A percentile compares a stretch with the other conserved stretches of the same genome.
Evolutionary conservation across 2,113 vertebrate genomes (phyloP).

Genomic region (Thryonomys swinderianus): DNA sequence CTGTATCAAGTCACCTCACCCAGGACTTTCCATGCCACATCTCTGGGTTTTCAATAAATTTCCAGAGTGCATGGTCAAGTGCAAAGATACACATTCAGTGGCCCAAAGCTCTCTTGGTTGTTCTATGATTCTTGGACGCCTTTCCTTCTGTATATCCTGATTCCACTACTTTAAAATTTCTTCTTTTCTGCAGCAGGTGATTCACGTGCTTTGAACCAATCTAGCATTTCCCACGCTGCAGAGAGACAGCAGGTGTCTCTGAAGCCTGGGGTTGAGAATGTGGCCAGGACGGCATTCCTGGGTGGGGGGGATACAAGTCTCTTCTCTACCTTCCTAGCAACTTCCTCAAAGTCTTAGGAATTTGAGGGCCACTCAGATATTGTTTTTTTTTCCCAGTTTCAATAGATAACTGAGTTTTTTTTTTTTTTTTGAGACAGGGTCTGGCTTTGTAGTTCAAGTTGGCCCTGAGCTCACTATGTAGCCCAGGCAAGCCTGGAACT

Average conservation of each 20-base stretch:
- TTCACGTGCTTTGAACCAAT: neutral
- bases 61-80: neutral
- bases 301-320: neutral
- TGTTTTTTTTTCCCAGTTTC: neutral
- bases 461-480: no score
- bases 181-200: neutral
- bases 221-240: neutral
- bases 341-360: neutral
- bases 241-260: neutral
- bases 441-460: no score
- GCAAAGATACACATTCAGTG: neutral
- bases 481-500: no score
- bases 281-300: neutral
- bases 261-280: accelerated
- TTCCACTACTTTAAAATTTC: neutral
- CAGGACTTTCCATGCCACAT: neutral
- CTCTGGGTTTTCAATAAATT: slow-evolving; percentile 11
- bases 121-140: neutral
- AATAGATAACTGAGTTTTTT: neutral
- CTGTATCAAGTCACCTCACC: neutral
- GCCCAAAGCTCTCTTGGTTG: neutral
- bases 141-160: neutral
- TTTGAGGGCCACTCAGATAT: neutral
- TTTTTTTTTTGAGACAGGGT: no score
- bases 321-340: neutral